Evolutionary conservation across 1,140 invertebrate genomes (phyloP).

Genomic region (Ceratosolen solmsi): DNA sequence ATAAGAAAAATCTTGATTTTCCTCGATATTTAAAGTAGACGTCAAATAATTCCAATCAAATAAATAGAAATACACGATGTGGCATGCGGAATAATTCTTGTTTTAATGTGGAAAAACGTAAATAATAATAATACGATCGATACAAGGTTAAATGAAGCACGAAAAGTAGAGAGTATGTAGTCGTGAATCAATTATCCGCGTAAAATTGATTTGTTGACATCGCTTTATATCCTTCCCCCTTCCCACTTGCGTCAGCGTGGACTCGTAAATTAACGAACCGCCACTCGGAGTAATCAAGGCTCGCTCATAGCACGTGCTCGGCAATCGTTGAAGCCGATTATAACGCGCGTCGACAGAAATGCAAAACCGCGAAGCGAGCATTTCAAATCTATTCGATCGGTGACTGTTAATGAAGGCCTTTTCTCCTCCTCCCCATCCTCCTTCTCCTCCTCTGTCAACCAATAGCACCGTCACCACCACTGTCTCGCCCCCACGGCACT

Average conservation of each 20-base stretch:
- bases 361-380: conserved; percentile 46
- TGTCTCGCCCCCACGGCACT: not conserved
- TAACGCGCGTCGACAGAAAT: conserved; percentile 13
- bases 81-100: not conserved
- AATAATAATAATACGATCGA: conserved; percentile 14
- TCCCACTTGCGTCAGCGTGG: not conserved
- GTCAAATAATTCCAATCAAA: not conserved
- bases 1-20: not conserved
- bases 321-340: conserved; percentile 18
- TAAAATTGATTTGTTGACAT: conserved; percentile 44
- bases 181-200: conserved; percentile 36
- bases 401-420: conserved; percentile 20
- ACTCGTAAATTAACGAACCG: conserved; percentile 40
- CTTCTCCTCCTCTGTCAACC: not conserved
- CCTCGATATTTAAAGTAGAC: not conserved
- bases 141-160: not conserved
- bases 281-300: conserved; percentile 34
- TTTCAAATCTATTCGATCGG: conserved; percentile 20
- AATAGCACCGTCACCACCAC: not conserved
- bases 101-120: not conserved
- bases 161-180: not conserved
- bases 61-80: not conserved
- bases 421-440: not conserved
- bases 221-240: not conserved
- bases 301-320: not conserved